A percentile compares a stretch with the other conserved stretches of the same genome.
phyloP scores from a whole-genome alignment of 2,797 vertebrate genomes.

The Muscicapa striata region DNA sequence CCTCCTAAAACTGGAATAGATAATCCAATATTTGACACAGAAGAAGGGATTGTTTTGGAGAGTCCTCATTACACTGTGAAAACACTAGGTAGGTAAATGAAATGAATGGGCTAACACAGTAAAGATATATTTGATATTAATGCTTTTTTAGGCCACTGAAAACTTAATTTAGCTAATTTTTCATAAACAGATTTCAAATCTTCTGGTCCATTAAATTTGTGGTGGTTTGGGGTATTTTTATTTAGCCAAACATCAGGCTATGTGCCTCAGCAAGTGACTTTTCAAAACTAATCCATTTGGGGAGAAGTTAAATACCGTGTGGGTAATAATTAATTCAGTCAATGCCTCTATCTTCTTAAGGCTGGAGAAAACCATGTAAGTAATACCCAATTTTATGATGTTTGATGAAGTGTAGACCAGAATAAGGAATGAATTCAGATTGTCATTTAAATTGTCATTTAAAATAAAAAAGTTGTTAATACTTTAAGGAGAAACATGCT shows the following conservation, averaged over 20 bases:
- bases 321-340: background rate
- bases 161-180: background rate
- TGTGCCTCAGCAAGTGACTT: background rate
- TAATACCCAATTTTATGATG: background rate
- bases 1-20: constrained; percentile 97
- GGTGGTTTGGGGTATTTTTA: background rate
- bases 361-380: background rate
- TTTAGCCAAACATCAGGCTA: background rate
- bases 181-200: background rate
- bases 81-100: constrained; percentile 83
- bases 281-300: background rate
- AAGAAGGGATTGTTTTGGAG: constrained; percentile 86
- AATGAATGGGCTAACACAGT: background rate
- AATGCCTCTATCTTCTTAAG: background rate
- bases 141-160: background rate
- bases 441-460: background rate
- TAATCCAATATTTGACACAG: constrained; percentile 96
- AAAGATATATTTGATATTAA: background rate
- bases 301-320: background rate
- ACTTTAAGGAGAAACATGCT: background rate
- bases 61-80: constrained; percentile 82
- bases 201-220: background rate
- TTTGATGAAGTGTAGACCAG: background rate
- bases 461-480: background rate
- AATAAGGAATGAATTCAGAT: background rate